phyloP scores from a whole-genome alignment of 2,888 invertebrate species.

The Fragum whitleyi region DNA sequence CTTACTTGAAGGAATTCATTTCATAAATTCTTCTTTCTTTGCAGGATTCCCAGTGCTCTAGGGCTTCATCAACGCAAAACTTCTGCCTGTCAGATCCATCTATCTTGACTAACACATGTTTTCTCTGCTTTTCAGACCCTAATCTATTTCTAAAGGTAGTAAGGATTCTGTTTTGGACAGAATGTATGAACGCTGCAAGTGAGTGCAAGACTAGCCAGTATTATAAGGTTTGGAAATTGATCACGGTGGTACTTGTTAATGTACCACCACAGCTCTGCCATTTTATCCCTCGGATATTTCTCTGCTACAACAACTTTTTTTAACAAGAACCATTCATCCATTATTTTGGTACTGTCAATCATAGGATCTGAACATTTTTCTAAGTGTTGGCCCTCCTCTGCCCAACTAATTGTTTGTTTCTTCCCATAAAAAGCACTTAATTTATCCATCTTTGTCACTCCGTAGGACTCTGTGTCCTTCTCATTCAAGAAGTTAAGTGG shows the following conservation, averaged over 20 bases:
- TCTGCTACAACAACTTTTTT: constrained; percentile 42
- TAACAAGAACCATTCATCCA: constrained; percentile 33
- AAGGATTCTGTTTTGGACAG: constrained; percentile 36
- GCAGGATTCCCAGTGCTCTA: neutral
- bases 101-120: constrained; percentile 20
- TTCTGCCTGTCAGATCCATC: constrained; percentile 2
- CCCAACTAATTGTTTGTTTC: neutral
- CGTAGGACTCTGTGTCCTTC: neutral
- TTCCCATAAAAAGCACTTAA: constrained; percentile 28
- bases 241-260: constrained; percentile 33
- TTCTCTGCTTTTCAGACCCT: constrained; percentile 22
- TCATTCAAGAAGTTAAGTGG: constrained; percentile 16
- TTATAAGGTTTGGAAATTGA: constrained; percentile 38
- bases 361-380: constrained; percentile 28
- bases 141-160: constrained; percentile 53
- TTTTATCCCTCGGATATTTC: constrained; percentile 33
- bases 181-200: constrained; percentile 42
- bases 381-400: neutral
- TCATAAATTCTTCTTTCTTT: neutral
- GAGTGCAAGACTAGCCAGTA: constrained; percentile 33
- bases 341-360: constrained; percentile 15
- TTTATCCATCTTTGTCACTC: neutral
- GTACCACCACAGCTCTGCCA: constrained; percentile 27
- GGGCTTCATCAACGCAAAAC: neutral
- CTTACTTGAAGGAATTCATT: no score